A percentile compares a stretch with the other conserved stretches of the same genome.
Conservation (phyloP, 2,113 vertebrate genomes). For the Hymenochirus boettgeri region DNA sequence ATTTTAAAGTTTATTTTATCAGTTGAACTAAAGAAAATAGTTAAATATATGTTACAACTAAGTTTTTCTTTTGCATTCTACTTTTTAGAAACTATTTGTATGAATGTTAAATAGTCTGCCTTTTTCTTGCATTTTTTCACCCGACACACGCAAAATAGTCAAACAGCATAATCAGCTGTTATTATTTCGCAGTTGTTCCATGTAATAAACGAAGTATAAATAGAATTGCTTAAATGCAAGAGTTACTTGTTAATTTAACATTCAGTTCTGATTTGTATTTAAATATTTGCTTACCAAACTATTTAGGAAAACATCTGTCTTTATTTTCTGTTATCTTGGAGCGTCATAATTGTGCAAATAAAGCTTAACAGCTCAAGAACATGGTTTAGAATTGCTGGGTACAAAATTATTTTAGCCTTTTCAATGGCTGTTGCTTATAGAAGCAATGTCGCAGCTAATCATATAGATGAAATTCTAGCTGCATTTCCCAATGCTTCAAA, state of each 20-base stretch:
- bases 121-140: neutral
- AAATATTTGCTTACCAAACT: conserved; percentile 9
- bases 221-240: neutral
- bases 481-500: no score
- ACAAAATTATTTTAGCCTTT: no score
- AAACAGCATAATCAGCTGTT: conserved; percentile 20
- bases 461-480: no score
- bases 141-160: conserved; percentile 5
- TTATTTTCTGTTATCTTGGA: neutral
- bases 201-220: conserved; percentile 6
- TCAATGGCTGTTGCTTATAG: no score
- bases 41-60: no score
- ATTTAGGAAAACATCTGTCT: conserved; percentile 13
- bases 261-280: conserved; percentile 8
- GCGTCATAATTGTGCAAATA: no score
- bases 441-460: no score
- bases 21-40: no score
- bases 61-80: neutral
- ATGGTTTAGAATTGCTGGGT: no score
- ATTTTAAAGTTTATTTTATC: no score
- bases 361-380: no score
- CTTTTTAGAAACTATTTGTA: neutral
- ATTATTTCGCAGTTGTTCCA: conserved; percentile 14
- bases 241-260: conserved; percentile 11
- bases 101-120: neutral